Base-by-base conservation (phyloP, 92 coral and sea anemone genomes). In the Anthopleura xanthogrammica region DNA sequence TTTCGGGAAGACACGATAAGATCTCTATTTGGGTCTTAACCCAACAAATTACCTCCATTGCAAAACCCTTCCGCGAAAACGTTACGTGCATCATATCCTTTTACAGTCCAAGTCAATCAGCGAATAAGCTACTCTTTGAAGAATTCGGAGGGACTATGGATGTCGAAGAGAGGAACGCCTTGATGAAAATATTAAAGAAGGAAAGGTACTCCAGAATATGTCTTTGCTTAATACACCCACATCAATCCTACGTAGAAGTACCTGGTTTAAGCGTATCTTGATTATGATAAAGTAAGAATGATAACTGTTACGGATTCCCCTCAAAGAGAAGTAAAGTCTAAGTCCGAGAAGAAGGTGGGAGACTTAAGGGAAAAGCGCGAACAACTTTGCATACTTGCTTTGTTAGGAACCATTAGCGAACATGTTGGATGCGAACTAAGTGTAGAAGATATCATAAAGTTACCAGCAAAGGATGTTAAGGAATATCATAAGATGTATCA, bases 401-500 rank as follows among this genome's bases (percentile, higher is more conserved):
- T 56, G 16, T 14, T 56, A 3, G 20, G 62, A 7, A 56, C 62
- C 8, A 56, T 80, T 10, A 60, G 81, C 50, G 86, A 75, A 19
- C 80, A 70, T 72, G 39, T 57, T 12, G 89, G 89, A 23, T 60
- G 43, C 12, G 60, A 86, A 16, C 80, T 86, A 80, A 79, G 55
- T 57, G 3, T 86, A 2, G 89, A 85, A 19, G 85, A 86, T 58
- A 24, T 86, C 24, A 57, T 75, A 17, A 86, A 81, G 52, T 72
- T 86, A 17, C 58, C 81, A 22, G 1, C 76, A 9, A 81, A 76
- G 20, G 89, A 81, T 19, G 89, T 86, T 52, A 86, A 81, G 22
- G 76, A 76, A 56, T 86, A 86, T 79, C 74, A 41, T 41, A 76
- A 58, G 46, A 64, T 77, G 7, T 84, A 84, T 71, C 87, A 84